Conservation (phyloP, 2,888 invertebrate genomes). For the Mesopsocus fuscifrons region DNA sequence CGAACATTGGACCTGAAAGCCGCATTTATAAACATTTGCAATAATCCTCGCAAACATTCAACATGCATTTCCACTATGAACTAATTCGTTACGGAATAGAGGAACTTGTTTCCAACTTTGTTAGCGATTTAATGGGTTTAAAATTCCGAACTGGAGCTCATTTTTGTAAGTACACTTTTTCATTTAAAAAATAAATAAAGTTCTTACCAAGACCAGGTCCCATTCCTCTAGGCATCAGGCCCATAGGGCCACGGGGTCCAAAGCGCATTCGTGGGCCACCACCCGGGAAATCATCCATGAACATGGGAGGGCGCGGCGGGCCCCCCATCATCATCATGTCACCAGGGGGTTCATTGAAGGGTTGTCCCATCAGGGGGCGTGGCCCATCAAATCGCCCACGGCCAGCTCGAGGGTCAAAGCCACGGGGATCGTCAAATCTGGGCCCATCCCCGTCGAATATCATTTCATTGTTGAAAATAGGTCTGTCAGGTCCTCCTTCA, state of each 20-base stretch:
- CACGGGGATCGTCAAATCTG: not conserved
- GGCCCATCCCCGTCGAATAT: not conserved
- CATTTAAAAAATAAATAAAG: constrained; percentile 1
- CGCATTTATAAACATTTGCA: no score
- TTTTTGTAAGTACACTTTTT: no score
- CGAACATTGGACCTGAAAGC: constrained; percentile 20
- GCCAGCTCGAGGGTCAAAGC: not conserved
- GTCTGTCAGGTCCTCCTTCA: not conserved
- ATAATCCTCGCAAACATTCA: no score
- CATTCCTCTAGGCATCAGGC: constrained; percentile 23
- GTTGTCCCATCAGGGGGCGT: constrained; percentile 2
- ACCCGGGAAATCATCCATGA: constrained; percentile 3
- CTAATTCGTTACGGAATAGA: no score
- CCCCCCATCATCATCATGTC: not conserved
- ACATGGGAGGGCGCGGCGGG: not conserved
- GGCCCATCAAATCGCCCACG: not conserved
- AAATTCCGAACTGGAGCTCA: no score
- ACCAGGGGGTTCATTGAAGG: constrained; percentile 1
- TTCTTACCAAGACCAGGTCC: constrained; percentile 22
- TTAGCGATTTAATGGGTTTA: no score
- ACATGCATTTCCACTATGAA: no score
- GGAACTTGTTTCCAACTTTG: no score
- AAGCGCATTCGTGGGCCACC: constrained; percentile 14
- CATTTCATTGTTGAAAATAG: not conserved
- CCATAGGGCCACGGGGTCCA: constrained; percentile 22